These are phyloP conservation scores for Scaptomyza cyrtandrae DNA, from an alignment of 2,888 invertebrate genomes.

Conservation along the genomic window DNA sequence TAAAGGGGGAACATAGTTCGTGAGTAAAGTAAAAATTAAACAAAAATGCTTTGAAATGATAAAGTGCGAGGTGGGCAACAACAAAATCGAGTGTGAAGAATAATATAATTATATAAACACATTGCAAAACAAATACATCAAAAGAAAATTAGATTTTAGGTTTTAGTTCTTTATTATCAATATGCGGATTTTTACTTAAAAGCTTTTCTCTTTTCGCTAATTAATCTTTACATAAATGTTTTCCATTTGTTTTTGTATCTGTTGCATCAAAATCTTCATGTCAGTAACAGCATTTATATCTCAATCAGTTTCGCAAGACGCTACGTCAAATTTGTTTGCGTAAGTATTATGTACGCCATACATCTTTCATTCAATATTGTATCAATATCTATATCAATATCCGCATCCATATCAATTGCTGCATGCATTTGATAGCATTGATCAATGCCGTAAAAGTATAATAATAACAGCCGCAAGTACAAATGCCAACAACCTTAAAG, in stretches of 20 bases:
- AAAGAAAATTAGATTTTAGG: no score
- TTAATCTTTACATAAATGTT: no score
- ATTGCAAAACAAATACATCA: no score
- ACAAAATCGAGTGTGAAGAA: slow-evolving; percentile 2
- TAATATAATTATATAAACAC: background rate
- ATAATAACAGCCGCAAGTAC: slow-evolving; percentile 23
- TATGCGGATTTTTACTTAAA: no score
- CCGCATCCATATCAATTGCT: slow-evolving; percentile 9
- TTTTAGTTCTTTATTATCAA: no score
- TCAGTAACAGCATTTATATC: no score
- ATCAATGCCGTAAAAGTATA: slow-evolving; percentile 20
- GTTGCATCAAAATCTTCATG: no score
- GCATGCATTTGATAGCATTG: slow-evolving; percentile 27
- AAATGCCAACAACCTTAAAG: slow-evolving; percentile 33
- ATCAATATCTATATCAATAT: background rate
- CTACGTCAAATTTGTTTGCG: no score
- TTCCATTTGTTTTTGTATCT: no score
- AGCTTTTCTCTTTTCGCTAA: no score
- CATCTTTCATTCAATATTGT: background rate
- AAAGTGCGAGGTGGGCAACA: background rate
- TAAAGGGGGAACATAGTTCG: background rate
- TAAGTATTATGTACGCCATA: no score
- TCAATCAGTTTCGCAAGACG: no score
- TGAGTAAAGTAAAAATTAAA: slow-evolving; percentile 33
- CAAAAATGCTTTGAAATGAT: slow-evolving; percentile 12